Percentiles rank a stretch among this genome's conserved stretches.
phyloP scores from a whole-genome alignment of 2,888 invertebrate genomes.

The Gymnoscelis rufifasciata region DNA sequence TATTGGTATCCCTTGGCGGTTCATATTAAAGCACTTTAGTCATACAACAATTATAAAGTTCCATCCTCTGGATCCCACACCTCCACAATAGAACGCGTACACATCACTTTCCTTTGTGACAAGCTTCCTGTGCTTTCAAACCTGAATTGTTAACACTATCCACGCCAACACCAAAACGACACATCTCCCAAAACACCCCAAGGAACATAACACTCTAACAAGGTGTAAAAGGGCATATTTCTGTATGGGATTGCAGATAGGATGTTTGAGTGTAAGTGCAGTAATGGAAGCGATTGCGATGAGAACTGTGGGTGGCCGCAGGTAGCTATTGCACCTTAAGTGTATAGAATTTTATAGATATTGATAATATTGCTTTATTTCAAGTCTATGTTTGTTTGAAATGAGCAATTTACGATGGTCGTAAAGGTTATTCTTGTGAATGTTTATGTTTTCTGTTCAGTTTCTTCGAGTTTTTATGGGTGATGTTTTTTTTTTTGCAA shows the following conservation, averaged over 20 bases:
- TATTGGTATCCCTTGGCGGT: too few species aligned
- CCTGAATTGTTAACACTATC: constrained; percentile 47
- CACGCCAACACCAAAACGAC: neutral
- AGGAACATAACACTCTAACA: constrained; percentile 18
- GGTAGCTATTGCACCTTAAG: constrained; percentile 52
- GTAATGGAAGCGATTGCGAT: constrained; percentile 62
- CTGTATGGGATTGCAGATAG: constrained; percentile 13
- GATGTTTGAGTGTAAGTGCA: constrained; percentile 39
- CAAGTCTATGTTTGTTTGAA: constrained; percentile 15
- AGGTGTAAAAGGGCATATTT: too few species aligned
- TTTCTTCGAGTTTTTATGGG: too few species aligned
- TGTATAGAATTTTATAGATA: constrained; percentile 49
- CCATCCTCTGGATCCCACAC: too few species aligned
- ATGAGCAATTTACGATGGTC: constrained; percentile 4
- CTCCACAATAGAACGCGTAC: too few species aligned
- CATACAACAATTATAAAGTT: too few species aligned
- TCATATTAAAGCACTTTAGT: too few species aligned
- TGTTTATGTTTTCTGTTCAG: too few species aligned
- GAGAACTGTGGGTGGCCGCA: constrained; percentile 60
- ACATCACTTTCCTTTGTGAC: constrained; percentile 51
- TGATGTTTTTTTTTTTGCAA: too few species aligned
- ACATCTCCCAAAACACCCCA: constrained; percentile 10
- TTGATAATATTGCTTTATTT: constrained; percentile 40
- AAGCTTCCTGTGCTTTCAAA: constrained; percentile 65
- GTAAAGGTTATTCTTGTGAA: neutral